Base-by-base conservation (phyloP, 2,113 vertebrate genomes). In the Galbula dea region DNA sequence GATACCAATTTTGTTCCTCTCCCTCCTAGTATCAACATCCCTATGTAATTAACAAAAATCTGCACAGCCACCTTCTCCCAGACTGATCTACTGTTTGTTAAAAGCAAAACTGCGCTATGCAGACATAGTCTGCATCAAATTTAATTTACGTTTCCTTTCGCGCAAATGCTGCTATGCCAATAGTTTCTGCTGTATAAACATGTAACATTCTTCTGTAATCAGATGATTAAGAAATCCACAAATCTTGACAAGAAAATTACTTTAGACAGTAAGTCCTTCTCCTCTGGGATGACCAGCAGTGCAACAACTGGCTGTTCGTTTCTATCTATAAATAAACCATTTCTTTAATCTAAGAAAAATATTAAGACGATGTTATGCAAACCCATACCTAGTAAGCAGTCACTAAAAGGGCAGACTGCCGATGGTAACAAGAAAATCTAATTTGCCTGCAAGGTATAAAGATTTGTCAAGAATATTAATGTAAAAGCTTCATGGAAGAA, bases 271-370 rank as follows among this genome's bases (percentile, higher is more conserved):
- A 93, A 92, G 77, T 90, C 94, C 89, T 95, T 93, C 54, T 96
- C 95, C 94, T 96, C 62, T 2, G 58, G 94, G 95, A 96, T 90
- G 94, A 97, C 86, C 95, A 85, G 95, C 54, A 95, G 87, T 37
- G 93, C 93, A 96, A 95, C 75, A 96, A 97, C 92, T 74, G 97
- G 95, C 96, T 96, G 93, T 88, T 96, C 89, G 82, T 84, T 94
- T 95, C 95, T 95, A 96, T 97, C 97, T 96, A 97, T 95, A 98
- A 97, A 98, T 96, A 98, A 98, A 96, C 96, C 91, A 83, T 32
- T 43, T 88, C 68, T 96, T 97, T 98, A 99, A 99, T 98, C 98
- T 97, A 96, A 94, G 96, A 84, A 96, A 97, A 97, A 93, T 66
- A 97, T 95, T 97, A 98, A 98, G 96, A 98, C 46, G 94, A 96